Conservation (phyloP, 2,797 vertebrate species). For the Melanotaenia maccullochi region DNA sequence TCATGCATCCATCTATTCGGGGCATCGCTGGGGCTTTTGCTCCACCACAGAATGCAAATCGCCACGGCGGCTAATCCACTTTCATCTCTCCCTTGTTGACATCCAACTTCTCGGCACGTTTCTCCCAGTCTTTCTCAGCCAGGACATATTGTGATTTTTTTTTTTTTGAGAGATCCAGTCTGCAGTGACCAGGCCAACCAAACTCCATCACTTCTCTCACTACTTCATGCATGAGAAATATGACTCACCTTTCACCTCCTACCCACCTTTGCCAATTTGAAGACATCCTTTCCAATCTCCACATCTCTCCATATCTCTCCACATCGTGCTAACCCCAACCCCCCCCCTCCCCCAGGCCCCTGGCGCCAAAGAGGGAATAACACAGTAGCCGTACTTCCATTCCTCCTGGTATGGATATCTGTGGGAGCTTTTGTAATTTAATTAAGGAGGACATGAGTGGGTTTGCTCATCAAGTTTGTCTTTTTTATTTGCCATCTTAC, state of each 20-base stretch:
- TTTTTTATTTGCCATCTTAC: slow-evolving; percentile 69
- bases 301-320: slow-evolving; percentile 16
- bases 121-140: slow-evolving; percentile 49
- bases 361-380: slow-evolving; percentile 69
- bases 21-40: slow-evolving; percentile 79
- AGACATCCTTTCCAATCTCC: slow-evolving; percentile 17
- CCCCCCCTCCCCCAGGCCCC: slow-evolving; percentile 3
- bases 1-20: slow-evolving; percentile 83
- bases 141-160: slow-evolving; percentile 34
- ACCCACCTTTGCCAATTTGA: slow-evolving; percentile 28
- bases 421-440: slow-evolving; percentile 75
- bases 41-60: slow-evolving; percentile 81
- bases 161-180: slow-evolving; percentile 33
- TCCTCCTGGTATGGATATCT: slow-evolving; percentile 62
- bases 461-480: slow-evolving; percentile 78
- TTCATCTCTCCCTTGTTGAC: slow-evolving; percentile 78
- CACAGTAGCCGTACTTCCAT: slow-evolving; percentile 42
- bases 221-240: slow-evolving; percentile 57
- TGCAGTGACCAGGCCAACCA: slow-evolving; percentile 51
- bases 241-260: slow-evolving; percentile 38
- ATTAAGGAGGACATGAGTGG: slow-evolving; percentile 80
- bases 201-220: slow-evolving; percentile 18
- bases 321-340: background rate
- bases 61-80: slow-evolving; percentile 80
- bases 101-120: slow-evolving; percentile 66